Evolutionary conservation across 2,797 vertebrate species (phyloP), one percentile per base, ranked within the genome.

Genomic region (Halcyon leucocephala): DNA sequence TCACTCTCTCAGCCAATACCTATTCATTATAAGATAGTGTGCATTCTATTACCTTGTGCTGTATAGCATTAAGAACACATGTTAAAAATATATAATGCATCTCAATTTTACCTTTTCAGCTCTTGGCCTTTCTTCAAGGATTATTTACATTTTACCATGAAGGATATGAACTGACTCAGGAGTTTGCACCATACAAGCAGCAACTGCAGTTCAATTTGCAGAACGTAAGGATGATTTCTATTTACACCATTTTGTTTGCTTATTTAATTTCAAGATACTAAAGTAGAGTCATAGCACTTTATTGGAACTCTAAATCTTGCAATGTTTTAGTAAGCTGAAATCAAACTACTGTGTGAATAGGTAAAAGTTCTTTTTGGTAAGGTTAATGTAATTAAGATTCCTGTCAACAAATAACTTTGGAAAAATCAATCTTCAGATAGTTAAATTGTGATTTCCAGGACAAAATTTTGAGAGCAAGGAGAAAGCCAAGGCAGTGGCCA

Each of bases 81-180:
- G 12, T 69, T 85, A 79, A 95, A 91, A 91, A 87, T 91, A 17
- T 57, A 10, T 83, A 76, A 90, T 87, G 39, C 85, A 70, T 94
- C 48, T 81, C 60, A 81, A 90, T 92, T 96, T 97, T 97, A 33
- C 93, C 95, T 97, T 98, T 96, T 91, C 98, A 99, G 99, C 98
- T 99, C 82, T 97, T 99, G 98, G 99, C 99, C 25, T 99, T 99
- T 97, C 99, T 99, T 93, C 99, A 99, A 97, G 99, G 99, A 17
- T 97, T 99, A 97, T 99, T 99, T 97, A 99, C 99, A 0, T 99
- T 99, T 98, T 99, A 99, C 98, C 99, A 99, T 5, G 99, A 99
- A 97, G 99, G 99, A 95, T 99, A 99, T 49, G 99, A 99, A 95
- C 97, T 99, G 94, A 99, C 99, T 85, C 99, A 98, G 93, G 99